A percentile compares a stretch with the other conserved stretches of the same genome.
Evolutionary conservation across 1,140 invertebrate genomes (phyloP).

Genomic region (Babylonia areolata): DNA sequence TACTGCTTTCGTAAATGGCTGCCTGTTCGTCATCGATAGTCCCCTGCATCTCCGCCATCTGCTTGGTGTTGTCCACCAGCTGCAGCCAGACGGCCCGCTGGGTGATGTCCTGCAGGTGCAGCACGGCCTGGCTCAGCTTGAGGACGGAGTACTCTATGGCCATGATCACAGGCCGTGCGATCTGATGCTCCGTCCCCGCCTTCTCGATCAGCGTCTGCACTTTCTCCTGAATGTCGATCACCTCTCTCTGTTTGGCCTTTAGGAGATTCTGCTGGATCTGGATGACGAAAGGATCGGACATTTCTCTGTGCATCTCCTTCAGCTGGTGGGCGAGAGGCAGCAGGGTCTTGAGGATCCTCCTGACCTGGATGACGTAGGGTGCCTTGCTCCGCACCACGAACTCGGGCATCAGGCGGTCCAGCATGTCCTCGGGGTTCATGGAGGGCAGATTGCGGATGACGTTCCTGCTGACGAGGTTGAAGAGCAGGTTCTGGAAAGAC

Average conservation of each 20-base stretch:
- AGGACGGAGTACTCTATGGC: background rate
- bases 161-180: background rate
- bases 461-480: background rate
- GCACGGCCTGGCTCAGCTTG: background rate
- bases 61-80: background rate
- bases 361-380: background rate
- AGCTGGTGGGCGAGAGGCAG: conserved; percentile 9
- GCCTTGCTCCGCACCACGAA: background rate
- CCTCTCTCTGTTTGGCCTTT: background rate
- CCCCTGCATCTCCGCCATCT: background rate
- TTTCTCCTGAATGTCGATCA: background rate
- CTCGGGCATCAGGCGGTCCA: conserved; percentile 19
- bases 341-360: background rate
- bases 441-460: background rate
- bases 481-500: background rate
- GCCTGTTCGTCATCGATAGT: background rate
- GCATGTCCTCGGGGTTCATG: background rate
- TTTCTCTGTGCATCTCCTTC: background rate
- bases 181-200: background rate
- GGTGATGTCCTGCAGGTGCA: background rate
- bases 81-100: background rate
- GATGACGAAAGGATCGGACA: background rate
- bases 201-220: background rate
- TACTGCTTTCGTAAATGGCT: background rate
- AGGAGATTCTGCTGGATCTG: background rate